Conservation (phyloP, 2,113 vertebrate genomes). For the Gymnogyps californianus region DNA sequence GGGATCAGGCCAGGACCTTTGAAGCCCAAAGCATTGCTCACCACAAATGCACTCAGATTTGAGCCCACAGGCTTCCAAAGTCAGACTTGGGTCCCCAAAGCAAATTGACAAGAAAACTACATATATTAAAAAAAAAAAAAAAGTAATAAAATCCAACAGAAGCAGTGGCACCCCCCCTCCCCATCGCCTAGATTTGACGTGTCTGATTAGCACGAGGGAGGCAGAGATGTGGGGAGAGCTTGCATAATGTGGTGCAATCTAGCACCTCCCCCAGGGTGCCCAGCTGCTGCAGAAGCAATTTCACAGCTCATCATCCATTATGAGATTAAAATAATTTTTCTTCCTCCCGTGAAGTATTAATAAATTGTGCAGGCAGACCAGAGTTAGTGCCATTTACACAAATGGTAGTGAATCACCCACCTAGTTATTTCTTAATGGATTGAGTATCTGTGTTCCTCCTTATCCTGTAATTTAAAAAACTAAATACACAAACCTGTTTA, state of each 20-base stretch:
- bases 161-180: neutral
- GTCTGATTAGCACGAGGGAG: constrained; percentile 49
- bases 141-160: neutral
- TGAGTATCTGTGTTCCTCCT: constrained; percentile 36
- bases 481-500: constrained; percentile 49
- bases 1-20: neutral
- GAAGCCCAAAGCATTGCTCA: neutral
- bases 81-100: neutral
- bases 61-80: neutral
- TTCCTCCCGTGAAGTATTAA: constrained; percentile 64
- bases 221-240: constrained; percentile 45
- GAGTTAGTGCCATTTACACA: constrained; percentile 60
- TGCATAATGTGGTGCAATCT: constrained; percentile 62
- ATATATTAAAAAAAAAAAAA: neutral
- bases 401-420: constrained; percentile 58
- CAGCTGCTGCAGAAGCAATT: constrained; percentile 64
- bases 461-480: constrained; percentile 49
- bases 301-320: constrained; percentile 70
- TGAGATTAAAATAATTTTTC: constrained; percentile 65
- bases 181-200: neutral
- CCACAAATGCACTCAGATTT: neutral
- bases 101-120: neutral
- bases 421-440: constrained; percentile 69
- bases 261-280: constrained; percentile 68
- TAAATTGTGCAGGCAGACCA: constrained; percentile 61